phyloP scores from a whole-genome alignment of 1,140 invertebrate genomes.

The Magallana ariakensis region DNA sequence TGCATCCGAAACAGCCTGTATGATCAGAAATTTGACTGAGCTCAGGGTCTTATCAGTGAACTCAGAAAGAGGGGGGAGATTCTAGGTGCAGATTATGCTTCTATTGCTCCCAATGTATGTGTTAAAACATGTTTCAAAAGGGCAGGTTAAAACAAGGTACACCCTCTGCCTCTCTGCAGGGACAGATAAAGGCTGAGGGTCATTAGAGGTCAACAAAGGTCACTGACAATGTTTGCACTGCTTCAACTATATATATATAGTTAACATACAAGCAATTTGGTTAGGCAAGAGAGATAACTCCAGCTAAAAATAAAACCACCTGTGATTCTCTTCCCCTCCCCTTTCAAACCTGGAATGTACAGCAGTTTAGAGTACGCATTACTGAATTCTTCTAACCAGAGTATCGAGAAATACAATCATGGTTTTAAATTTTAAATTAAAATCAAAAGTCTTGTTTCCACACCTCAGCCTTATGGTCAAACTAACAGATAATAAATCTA shows the following conservation, averaged over 20 bases:
- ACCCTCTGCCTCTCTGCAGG: neutral
- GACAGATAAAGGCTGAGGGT: slow-evolving; percentile 6
- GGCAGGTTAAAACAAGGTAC: neutral
- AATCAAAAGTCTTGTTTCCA: no score
- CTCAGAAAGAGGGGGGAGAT: neutral
- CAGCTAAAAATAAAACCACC: neutral
- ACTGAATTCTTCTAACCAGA: no score
- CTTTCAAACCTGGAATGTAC: no score
- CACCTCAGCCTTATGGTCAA: no score
- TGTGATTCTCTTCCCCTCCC: neutral
- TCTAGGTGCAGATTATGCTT: neutral
- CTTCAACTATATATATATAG: neutral
- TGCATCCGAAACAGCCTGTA: slow-evolving; percentile 27
- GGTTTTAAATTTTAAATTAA: no score
- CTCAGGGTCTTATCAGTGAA: neutral
- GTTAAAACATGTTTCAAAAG: neutral
- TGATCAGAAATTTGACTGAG: slow-evolving; percentile 15
- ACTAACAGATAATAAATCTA: no score
- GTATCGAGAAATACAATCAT: no score
- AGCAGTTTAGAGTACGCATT: no score
- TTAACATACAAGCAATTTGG: neutral
- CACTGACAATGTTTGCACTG: neutral
- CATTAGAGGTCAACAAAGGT: neutral
- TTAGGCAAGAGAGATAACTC: slow-evolving; percentile 10
- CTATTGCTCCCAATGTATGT: neutral